A percentile compares a stretch with the other conserved stretches of the same genome.
These are phyloP conservation scores for Calliopum simillimum DNA, from an alignment of 2,888 invertebrate genomes.

Conservation along the genomic window DNA sequence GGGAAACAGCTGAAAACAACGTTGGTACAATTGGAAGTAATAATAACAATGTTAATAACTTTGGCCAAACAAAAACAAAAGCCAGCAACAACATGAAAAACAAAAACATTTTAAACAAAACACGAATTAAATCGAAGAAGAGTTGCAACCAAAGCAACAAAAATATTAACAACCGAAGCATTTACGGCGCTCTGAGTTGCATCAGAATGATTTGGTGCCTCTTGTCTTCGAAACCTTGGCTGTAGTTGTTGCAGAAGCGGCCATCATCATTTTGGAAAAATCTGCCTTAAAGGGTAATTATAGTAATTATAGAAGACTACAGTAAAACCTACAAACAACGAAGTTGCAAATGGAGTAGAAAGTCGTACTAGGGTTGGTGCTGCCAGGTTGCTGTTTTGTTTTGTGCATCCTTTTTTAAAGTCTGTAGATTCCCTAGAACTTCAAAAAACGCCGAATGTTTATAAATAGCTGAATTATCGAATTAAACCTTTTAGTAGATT, in stretches of 20 bases:
- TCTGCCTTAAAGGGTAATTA: conserved; percentile 66
- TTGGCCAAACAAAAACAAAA: conserved; percentile 4
- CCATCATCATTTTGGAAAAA: conserved; percentile 61
- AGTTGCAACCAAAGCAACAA: not conserved
- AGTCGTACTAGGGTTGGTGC: no score
- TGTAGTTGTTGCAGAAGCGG: conserved; percentile 39
- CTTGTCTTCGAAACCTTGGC: conserved; percentile 12
- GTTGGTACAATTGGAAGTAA: not conserved
- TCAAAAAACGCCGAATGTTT: no score
- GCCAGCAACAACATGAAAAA: conserved; percentile 2
- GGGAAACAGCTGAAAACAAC: not conserved
- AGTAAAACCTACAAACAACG: conserved; percentile 17
- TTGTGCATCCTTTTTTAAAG: no score
- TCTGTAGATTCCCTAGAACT: no score
- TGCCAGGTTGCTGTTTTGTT: no score
- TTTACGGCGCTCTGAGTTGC: not conserved
- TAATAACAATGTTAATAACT: not conserved
- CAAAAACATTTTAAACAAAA: conserved; percentile 24
- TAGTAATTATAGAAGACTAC: conserved; percentile 61
- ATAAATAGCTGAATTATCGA: no score
- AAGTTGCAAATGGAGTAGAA: no score
- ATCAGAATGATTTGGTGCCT: not conserved
- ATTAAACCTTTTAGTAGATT: no score
- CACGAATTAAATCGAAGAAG: conserved; percentile 28
- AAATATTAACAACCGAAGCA: conserved; percentile 4